Evolutionary conservation across 2,888 invertebrate species (phyloP), one percentile per base, ranked within the genome.

Genomic region (Germaria angustata): DNA sequence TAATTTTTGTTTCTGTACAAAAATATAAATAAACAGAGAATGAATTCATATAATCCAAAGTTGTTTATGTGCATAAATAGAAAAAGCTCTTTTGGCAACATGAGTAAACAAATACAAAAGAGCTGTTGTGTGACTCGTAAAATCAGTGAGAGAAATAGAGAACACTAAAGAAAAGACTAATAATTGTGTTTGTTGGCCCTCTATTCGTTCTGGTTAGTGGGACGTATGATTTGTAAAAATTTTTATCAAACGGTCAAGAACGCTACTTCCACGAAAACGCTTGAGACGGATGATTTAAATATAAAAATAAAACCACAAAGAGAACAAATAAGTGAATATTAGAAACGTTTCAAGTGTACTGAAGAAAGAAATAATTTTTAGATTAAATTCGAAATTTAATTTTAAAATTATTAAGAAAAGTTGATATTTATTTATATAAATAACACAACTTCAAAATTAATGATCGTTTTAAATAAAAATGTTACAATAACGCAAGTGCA

Each of bases 241-340:
- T 89, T 90, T 89, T 88, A 90, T 90, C 91, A 90, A 90, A 90
- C 89, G 90, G 90, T 89, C 89, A 90, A 90, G 91, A 90, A 90
- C 91, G 85, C 89, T 90, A 41, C 61, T 41, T 51, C 53, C 17
- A 55, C 55, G 28, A 39, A 41, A 80, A 73, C 57, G 36, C 20
- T 73, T 61, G 36, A 72, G 55, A 66, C 66, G 59, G 66, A 73
- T 63, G 39, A 79, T 61, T 28, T 61, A 51, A 77, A 28, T 41
- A 73, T 20, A 46, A 28, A 59, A 72, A 55, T 20, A 68, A 51
- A 68, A 41, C 22, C 22, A 20, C 7, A 77, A 63, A 79, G 44
- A 59, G 32, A 46, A 72, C 36, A 15, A 49, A 59, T n/a, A 72
- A 51, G 5, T 39, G 15, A 55, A 75, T 55, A 57, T 46, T 49